Percentiles rank a stretch among this genome's conserved stretches.
phyloP scores from a whole-genome alignment of 2,797 vertebrate species.

The Channallabes apus region DNA sequence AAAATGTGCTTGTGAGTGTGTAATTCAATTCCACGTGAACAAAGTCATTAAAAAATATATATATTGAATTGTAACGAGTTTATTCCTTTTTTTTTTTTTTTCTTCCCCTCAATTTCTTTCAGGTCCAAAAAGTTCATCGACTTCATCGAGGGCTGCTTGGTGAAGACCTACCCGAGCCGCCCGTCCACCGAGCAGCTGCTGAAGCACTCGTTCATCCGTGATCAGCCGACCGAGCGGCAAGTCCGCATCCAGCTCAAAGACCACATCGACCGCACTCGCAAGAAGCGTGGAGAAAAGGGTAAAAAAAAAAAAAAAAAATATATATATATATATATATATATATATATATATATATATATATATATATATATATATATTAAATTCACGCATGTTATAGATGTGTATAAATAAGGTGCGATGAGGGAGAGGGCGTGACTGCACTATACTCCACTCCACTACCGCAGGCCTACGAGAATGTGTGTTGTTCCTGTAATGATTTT shows the following conservation, averaged over 20 bases:
- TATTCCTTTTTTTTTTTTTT: too few relatives aligned
- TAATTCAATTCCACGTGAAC: too few relatives aligned
- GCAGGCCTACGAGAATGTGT: not conserved
- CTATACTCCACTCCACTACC: too few relatives aligned
- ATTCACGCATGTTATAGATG: too few relatives aligned
- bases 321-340: too few relatives aligned
- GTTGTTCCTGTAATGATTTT: not conserved
- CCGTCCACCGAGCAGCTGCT: constrained; percentile 91
- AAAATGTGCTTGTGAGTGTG: too few relatives aligned
- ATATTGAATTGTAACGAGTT: too few relatives aligned
- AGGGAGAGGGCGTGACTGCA: too few relatives aligned
- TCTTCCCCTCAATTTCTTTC: not conserved
- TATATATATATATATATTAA: too few relatives aligned
- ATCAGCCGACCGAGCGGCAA: constrained; percentile 92
- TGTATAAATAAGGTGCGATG: too few relatives aligned
- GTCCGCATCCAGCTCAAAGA: constrained; percentile 95
- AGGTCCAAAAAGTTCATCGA: constrained; percentile 96
- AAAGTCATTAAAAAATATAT: too few relatives aligned
- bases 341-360: too few relatives aligned
- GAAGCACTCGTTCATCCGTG: constrained; percentile 90
- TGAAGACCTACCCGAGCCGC: constrained; percentile 88
- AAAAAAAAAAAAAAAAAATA: not conserved
- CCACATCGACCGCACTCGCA: constrained; percentile 90
- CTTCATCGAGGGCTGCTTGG: constrained; percentile 91
- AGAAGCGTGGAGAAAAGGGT: constrained; percentile 92